Evolutionary conservation across 1,140 invertebrate species (phyloP), one percentile per base, ranked within the genome.

Genomic region (Paraescarpia echinospica): DNA sequence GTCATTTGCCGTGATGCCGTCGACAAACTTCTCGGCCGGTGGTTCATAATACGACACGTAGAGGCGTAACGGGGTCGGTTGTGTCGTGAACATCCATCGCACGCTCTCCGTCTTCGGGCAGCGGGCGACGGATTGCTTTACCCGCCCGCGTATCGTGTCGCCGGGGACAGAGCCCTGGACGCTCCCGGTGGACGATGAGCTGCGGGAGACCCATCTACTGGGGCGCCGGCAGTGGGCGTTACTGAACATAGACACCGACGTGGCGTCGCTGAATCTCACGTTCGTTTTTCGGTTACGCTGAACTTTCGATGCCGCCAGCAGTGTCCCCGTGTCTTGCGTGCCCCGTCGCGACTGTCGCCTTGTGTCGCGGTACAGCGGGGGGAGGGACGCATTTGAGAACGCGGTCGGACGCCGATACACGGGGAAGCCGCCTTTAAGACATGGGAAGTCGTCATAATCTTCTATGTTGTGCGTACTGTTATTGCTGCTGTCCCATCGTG

Each of bases 1-100:
- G 90, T 90, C 90, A 31, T 90, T n/a, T 9, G 34, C 90, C 35
- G 35, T 35, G 35, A 90, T 90, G 90, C 35, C 34, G 34, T 90
- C 90, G 90, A 90, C 35, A 33, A 27, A 90, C 90, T 90, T 90
- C 35, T 31, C 90, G 18, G 90, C 9, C 90, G 34, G 34, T 4
- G 34, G 90, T 18, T 90, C 90, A 14, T 90, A 41, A 31, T 90
- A 90, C 9, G 34, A 41, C 34, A 90, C 34, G 35, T 90, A 90
- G 18, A 90, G 34, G 14, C 90, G 34, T 2, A 90, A 31, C 90
- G 90, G 90, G 18, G 90, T 90, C 34, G 90, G 90, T 41, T 34
- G 35, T 6, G 90, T 35, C 35, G 90, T 90, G 90, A 90, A 90
- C 4, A 35, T 9, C 90, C 90, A 90, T 9, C 90, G 90, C n/a